Percentiles rank a stretch among this genome's conserved stretches.
Conservation (phyloP, 2,113 vertebrate species). For the Gila orcuttii region DNA sequence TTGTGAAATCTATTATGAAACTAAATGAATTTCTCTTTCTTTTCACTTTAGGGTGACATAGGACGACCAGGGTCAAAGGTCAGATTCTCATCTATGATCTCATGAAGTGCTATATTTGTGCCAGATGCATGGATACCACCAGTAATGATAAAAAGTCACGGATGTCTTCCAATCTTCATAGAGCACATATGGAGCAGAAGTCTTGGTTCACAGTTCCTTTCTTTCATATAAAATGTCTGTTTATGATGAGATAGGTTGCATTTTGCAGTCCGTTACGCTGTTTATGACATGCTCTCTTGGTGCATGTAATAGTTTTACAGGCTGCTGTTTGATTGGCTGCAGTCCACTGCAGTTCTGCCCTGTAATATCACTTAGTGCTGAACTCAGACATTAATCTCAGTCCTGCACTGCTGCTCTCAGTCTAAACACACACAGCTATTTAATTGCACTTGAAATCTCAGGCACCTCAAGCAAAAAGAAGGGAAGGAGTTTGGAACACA, state of each 20-base stretch:
- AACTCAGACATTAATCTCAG: conserved; percentile 46
- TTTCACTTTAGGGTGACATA: conserved; percentile 43
- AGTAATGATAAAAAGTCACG: neutral
- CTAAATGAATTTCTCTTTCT: neutral
- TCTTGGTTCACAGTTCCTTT: neutral
- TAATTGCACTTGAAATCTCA: conserved; percentile 13
- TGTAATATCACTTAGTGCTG: conserved; percentile 47
- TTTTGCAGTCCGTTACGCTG: neutral
- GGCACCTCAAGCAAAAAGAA: neutral
- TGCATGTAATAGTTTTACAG: conserved; percentile 9
- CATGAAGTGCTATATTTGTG: neutral
- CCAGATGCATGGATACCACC: neutral
- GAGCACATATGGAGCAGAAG: neutral
- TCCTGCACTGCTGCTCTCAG: conserved; percentile 23
- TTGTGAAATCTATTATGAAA: neutral
- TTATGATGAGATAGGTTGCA: neutral
- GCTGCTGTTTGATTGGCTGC: conserved; percentile 21
- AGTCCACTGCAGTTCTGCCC: conserved; percentile 13
- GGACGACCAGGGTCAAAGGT: conserved; percentile 55
- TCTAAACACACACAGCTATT: conserved; percentile 21
- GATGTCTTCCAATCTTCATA: neutral
- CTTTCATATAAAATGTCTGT: neutral
- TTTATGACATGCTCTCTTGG: conserved; percentile 1
- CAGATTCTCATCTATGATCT: conserved; percentile 1
- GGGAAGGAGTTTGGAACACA: neutral